phyloP scores from a whole-genome alignment of 1,140 invertebrate genomes.

The Bicyclus anynana region DNA sequence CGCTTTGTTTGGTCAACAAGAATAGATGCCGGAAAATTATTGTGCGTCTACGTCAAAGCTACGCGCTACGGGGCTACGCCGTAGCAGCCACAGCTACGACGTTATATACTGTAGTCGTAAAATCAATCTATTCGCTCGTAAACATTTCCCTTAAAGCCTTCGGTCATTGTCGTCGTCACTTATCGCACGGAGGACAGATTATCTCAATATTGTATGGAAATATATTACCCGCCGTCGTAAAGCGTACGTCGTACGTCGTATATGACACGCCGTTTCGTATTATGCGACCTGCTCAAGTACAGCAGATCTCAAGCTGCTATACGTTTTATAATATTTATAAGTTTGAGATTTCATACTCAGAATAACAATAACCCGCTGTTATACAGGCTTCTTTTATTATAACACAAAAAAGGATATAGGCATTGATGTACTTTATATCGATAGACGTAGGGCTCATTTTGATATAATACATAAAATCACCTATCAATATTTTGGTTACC shows the following conservation, averaged over 20 bases:
- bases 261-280: background rate
- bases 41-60: too few species aligned
- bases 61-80: background rate
- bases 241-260: background rate
- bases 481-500: too few species aligned
- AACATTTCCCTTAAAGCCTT: slow-evolving; percentile 8
- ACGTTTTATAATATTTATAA: too few species aligned
- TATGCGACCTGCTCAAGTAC: background rate
- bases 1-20: too few species aligned
- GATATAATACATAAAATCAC: too few species aligned
- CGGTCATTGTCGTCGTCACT: slow-evolving; percentile 17
- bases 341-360: too few species aligned
- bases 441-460: too few species aligned
- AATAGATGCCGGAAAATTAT: too few species aligned
- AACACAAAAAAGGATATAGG: too few species aligned
- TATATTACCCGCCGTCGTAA: background rate
- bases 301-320: background rate
- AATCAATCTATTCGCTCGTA: slow-evolving; percentile 14
- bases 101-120: slow-evolving; percentile 10
- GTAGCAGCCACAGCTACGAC: background rate
- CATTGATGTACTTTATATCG: too few species aligned
- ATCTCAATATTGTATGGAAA: slow-evolving; percentile 9
- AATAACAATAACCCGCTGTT: too few species aligned
- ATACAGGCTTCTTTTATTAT: too few species aligned
- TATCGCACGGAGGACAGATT: slow-evolving; percentile 12